Evolutionary conservation across 1,140 invertebrate species (phyloP).

Genomic region (Dreissena polymorpha): DNA sequence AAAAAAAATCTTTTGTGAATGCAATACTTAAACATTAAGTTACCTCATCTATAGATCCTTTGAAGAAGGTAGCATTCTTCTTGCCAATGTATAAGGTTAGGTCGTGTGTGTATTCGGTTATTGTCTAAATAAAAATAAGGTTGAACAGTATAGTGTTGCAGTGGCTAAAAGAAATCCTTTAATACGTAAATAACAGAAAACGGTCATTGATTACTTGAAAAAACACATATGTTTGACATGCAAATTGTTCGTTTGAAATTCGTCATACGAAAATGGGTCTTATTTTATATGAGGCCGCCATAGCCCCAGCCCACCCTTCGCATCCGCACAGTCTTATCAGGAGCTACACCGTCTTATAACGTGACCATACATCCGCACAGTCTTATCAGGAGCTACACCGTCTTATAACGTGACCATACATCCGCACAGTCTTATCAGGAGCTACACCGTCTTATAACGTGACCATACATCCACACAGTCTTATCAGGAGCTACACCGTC

Average conservation of each 20-base stretch:
- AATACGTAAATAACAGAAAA: neutral
- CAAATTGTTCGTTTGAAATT: neutral
- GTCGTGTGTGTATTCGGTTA: constrained; percentile 27
- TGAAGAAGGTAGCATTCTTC: constrained; percentile 42
- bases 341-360: too few species aligned
- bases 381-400: too few species aligned
- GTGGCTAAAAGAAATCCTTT: neutral
- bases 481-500: too few species aligned
- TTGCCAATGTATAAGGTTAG: constrained; percentile 38
- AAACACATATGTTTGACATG: neutral
- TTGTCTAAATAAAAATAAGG: constrained; percentile 24
- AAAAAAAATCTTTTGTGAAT: too few species aligned
- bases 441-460: too few species aligned
- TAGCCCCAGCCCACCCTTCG: neutral
- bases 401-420: too few species aligned
- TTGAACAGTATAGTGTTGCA: neutral
- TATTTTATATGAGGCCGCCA: neutral
- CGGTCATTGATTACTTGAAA: neutral
- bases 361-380: too few species aligned
- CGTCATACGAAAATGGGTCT: neutral
- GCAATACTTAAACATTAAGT: too few species aligned
- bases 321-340: too few species aligned
- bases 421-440: too few species aligned
- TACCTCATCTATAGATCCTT: constrained; percentile 48
- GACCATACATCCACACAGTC: too few species aligned